These are phyloP conservation scores for Tanypteryx hageni DNA, from an alignment of 2,888 invertebrate species.

Conservation along the genomic window DNA sequence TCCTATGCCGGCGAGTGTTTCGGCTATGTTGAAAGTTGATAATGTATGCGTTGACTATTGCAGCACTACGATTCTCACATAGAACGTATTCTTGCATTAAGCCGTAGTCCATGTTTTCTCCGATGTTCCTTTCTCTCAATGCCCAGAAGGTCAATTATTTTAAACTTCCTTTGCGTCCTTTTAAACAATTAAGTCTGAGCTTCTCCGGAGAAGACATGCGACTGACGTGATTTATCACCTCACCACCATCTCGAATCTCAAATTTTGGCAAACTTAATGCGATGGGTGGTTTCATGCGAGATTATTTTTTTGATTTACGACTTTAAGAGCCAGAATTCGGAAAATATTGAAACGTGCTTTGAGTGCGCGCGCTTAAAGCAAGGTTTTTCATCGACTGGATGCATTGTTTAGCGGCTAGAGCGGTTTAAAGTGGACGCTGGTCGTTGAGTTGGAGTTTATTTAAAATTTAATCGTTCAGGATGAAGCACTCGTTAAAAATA, in stretches of 20 bases:
- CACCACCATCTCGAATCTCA: constrained; percentile 33
- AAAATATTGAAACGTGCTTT: constrained; percentile 50
- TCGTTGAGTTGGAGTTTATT: too few species aligned
- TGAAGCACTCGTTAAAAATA: too few species aligned
- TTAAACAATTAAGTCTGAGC: neutral
- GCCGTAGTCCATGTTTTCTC: too few species aligned
- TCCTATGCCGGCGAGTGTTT: too few species aligned
- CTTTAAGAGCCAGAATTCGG: constrained; percentile 42
- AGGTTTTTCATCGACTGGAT: neutral
- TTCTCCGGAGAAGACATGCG: neutral
- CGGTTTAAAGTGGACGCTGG: neutral
- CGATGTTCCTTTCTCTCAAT: too few species aligned
- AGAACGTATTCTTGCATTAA: too few species aligned
- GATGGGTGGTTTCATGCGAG: constrained; percentile 29
- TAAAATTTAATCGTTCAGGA: too few species aligned
- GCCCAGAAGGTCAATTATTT: neutral
- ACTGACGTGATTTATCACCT: constrained; percentile 34
- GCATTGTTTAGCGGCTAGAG: neutral
- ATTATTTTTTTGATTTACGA: constrained; percentile 43
- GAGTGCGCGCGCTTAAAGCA: neutral
- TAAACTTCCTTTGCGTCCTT: neutral
- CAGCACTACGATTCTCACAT: too few species aligned
- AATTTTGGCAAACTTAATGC: constrained; percentile 19
- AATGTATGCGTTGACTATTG: too few species aligned
- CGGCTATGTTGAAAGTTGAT: too few species aligned